A percentile compares a stretch with the other conserved stretches of the same genome.
Conservation (phyloP, 2,113 vertebrate species). For the Phalacrocorax carbo region DNA sequence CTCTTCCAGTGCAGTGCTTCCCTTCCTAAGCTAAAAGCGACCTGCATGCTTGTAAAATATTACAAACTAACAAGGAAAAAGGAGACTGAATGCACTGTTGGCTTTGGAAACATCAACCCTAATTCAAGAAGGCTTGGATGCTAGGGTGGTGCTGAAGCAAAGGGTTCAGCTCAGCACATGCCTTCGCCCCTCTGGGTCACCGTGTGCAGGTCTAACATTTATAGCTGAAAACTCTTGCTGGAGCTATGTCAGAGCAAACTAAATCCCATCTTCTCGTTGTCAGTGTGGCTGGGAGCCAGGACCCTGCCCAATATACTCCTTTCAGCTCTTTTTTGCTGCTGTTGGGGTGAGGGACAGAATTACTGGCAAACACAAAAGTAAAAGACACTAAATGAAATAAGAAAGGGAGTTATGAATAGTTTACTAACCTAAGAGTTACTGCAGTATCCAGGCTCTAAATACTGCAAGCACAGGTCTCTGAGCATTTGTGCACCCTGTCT, state of each 20-base stretch:
- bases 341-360: neutral
- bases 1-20: neutral
- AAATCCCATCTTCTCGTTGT: neutral
- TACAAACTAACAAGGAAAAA: neutral
- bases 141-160: neutral
- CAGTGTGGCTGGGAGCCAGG: neutral
- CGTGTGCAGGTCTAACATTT: fast-evolving
- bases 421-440: too few relatives aligned
- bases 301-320: neutral
- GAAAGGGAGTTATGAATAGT: neutral
- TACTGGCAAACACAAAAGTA: neutral
- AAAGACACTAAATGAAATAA: neutral
- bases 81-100: neutral
- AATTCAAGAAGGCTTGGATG: neutral
- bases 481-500: neutral
- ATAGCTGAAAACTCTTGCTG: neutral
- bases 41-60: neutral
- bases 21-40: neutral
- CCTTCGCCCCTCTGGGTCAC: too few relatives aligned
- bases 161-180: neutral
- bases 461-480: neutral
- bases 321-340: neutral
- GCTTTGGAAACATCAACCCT: neutral
- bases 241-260: fast-evolving
- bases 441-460: neutral